These are phyloP conservation scores for Misgurnus mizolepis DNA, from an alignment of 2,113 vertebrate genomes.

Conservation along the genomic window DNA sequence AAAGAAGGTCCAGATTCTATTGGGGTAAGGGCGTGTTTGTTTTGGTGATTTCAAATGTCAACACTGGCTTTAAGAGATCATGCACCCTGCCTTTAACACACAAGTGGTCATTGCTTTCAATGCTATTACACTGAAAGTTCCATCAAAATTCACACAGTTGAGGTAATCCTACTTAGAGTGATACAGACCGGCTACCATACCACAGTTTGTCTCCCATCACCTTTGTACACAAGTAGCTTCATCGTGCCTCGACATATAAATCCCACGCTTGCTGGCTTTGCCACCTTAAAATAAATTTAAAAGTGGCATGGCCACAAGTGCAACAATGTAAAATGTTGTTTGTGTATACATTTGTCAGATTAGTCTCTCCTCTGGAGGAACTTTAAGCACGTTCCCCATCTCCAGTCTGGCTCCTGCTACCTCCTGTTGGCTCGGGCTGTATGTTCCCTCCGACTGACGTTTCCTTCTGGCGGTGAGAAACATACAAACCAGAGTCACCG, in stretches of 20 bases:
- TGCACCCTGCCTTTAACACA: too few relatives aligned
- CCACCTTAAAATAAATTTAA: background rate
- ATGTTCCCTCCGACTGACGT: slow-evolving; percentile 95
- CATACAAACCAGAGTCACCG: slow-evolving; percentile 84
- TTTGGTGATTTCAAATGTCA: too few relatives aligned
- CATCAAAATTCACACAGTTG: background rate
- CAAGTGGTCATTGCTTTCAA: background rate
- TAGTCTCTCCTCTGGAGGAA: slow-evolving; percentile 93
- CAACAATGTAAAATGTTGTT: background rate
- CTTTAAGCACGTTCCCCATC: slow-evolving; percentile 98
- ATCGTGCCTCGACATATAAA: background rate
- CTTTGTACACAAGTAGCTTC: background rate
- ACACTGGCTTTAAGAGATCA: too few relatives aligned
- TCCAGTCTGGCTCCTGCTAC: slow-evolving; percentile 93
- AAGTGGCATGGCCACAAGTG: background rate
- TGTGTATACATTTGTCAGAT: slow-evolving; percentile 61
- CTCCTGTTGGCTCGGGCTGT: slow-evolving; percentile 96
- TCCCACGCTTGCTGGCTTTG: background rate
- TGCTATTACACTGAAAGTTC: background rate
- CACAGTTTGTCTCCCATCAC: background rate
- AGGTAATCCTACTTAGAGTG: too few relatives aligned
- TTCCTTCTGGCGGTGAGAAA: slow-evolving; percentile 90
- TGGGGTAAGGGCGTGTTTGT: too few relatives aligned
- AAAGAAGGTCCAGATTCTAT: too few relatives aligned
- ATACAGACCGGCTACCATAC: background rate